These are phyloP conservation scores for Danio kyathit DNA, from an alignment of 2,797 vertebrate species.

Conservation along the genomic window DNA sequence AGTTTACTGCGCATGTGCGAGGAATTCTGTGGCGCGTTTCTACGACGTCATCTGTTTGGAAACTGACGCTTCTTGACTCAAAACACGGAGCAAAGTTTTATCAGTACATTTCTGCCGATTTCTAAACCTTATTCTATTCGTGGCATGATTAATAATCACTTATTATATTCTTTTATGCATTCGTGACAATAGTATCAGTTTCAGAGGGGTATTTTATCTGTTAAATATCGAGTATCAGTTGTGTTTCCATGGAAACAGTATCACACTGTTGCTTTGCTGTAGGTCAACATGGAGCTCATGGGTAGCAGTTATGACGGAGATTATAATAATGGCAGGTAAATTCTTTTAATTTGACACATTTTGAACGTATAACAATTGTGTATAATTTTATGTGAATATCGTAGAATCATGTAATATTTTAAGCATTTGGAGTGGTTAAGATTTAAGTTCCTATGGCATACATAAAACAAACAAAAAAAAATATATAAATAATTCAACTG, in stretches of 20 bases:
- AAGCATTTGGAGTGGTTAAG: neutral
- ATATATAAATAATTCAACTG: no score
- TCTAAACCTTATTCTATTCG: neutral
- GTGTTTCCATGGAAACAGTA: conserved; percentile 72
- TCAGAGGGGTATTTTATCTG: neutral
- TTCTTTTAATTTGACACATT: neutral
- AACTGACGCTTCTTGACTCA: neutral
- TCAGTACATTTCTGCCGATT: neutral
- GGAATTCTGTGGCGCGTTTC: conserved; percentile 49
- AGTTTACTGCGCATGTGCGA: conserved; percentile 67
- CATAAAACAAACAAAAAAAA: no score
- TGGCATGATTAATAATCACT: neutral
- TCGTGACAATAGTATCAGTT: neutral
- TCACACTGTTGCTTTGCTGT: neutral
- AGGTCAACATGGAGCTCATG: conserved; percentile 78
- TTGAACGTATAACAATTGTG: neutral
- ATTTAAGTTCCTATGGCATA: neutral
- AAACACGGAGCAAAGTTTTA: neutral
- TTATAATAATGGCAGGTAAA: conserved; percentile 81
- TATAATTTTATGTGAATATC: neutral
- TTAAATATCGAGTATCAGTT: neutral
- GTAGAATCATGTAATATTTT: neutral
- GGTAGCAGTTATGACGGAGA: conserved; percentile 82
- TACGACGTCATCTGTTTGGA: conserved; percentile 59
- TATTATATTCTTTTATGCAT: neutral